Evolutionary conservation across 1,140 invertebrate species (phyloP), one percentile per base, ranked within the genome.

Genomic region (Rhynchophorus ferrugineus): DNA sequence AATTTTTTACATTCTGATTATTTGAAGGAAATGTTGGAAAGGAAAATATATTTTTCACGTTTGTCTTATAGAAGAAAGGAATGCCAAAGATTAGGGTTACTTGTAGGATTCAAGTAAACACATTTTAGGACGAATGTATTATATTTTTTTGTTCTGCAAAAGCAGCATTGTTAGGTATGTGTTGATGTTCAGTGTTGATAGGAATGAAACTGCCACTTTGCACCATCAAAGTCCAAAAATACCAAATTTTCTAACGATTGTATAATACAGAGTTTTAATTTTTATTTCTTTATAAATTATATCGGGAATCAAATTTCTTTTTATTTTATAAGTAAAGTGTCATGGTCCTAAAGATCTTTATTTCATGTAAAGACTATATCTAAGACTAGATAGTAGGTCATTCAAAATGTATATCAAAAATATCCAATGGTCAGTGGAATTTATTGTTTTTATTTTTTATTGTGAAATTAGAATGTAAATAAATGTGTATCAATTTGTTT

Each of bases 381-480:
- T 38, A 38, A 19, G 37, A 38, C 13, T 38, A 38, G 17, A 38
- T 38, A 6, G 37, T 38, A 38, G 17, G n/a, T 29, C 11, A 29
- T 29, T 29, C 5, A 34, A 29, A 29, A 29, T 29, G 24, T 29
- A 29, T 29, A 29, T 29, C 24, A 29, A 29, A 29, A 6, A 38
- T 14, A 38, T 38, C 37, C 37, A 38, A 19, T 38, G 37, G 37
- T 38, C 37, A 38, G 37, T 38, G 37, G 37, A 38, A 38, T 38
- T 38, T 6, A 14, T 38, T 38, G 24, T 29, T 38, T 19, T 38
- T 6, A 38, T 14, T 38, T 38, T 38, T 38, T 38, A 14, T 38
- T 38, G n/a, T 38, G 37, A 14, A 3, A 38, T 14, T 38, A 38
- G 37, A 7, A 19, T 38, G 37, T 38, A 38, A 38, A 38, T 38